Base-by-base conservation (phyloP, 1,140 invertebrate genomes). In the Hyles vespertilio region DNA sequence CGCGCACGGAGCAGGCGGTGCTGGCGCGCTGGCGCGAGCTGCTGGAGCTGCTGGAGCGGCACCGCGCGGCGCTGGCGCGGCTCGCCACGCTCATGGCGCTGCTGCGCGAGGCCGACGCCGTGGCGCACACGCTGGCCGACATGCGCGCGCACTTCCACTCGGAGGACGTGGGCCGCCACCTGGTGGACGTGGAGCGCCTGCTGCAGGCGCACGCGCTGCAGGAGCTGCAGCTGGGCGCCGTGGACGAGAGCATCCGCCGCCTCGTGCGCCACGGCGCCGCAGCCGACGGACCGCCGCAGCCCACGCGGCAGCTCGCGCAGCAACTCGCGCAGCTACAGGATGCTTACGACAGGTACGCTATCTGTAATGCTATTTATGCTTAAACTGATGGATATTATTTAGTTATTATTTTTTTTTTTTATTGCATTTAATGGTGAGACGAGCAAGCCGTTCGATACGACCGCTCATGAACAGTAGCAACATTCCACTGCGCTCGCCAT, bases 201-300 rank as follows among this genome's bases (percentile, higher is more conserved):
- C 87, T 99, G 33, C 97, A 99, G 72, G 97, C 97, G 66, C 98
- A 99, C 80, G 95, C 94, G 51, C 89, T 99, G 32, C 94, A 97
- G 68, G 97, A 99, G 79, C 89, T 98, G 51, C 97, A 99, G 86
- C 93, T 97, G 0, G 95, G 94, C 2, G 94, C 96, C 0, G 90
- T 97, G 63, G 96, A 96, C 7, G 96, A 98, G 77, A 95, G 93
- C 6, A 93, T 96, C 43, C 90, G 94, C 34, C 91, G 95, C 56
- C 92, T 99, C 11, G 93, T 93, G 56, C 91, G 96, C 40, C 93
- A 95, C 74, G 81, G 91, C 48, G 65, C 92, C 79, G 79, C 92
- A 86, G 89, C 90, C 74, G 84, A 82, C 73, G 74, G 84, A 60
- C 74, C 90, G 63, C 55, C 89, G 76, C 68, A 91, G 90, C 76